A percentile compares a stretch with the other conserved stretches of the same genome.
These are phyloP conservation scores for Heliothis peltigera DNA, from an alignment of 2,888 invertebrate genomes.

Conservation along the genomic window DNA sequence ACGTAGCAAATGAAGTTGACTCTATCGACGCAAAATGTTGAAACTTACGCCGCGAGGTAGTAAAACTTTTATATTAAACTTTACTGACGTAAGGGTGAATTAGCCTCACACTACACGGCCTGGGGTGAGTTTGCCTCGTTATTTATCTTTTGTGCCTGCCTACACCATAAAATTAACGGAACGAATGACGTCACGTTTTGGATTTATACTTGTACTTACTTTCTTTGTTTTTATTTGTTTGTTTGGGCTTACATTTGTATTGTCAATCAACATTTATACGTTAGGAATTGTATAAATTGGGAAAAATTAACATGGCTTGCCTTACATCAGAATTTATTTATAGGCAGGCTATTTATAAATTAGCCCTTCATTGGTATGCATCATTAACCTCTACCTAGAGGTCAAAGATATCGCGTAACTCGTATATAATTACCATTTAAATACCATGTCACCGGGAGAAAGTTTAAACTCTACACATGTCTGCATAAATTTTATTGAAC, in stretches of 20 bases:
- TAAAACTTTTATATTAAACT: conserved; percentile 68
- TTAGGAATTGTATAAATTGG: background rate
- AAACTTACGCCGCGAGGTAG: conserved; percentile 42
- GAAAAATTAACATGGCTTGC: background rate
- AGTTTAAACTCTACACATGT: conserved; percentile 42
- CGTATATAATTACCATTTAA: conserved; percentile 28
- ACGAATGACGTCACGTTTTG: conserved; percentile 7
- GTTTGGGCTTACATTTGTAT: conserved; percentile 9
- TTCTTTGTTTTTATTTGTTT: conserved; percentile 32
- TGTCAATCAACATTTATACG: conserved; percentile 11
- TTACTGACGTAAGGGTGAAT: conserved; percentile 40
- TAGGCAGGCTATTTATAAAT: background rate
- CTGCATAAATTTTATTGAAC: conserved; percentile 26
- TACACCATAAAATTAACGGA: conserved; percentile 22
- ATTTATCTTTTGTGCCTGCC: conserved; percentile 22
- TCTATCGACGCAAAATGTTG: conserved; percentile 37
- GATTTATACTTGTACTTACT: conserved; percentile 15
- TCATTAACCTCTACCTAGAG: conserved; percentile 34
- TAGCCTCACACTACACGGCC: conserved; percentile 35
- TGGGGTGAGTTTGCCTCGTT: conserved; percentile 27
- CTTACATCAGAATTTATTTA: background rate
- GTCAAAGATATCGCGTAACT: conserved; percentile 33
- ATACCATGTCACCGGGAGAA: conserved; percentile 43
- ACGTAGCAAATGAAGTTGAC: conserved; percentile 43
- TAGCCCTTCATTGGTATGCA: background rate